phyloP scores from a whole-genome alignment of 2,797 vertebrate genomes.

The Peromyscus aztecus region DNA sequence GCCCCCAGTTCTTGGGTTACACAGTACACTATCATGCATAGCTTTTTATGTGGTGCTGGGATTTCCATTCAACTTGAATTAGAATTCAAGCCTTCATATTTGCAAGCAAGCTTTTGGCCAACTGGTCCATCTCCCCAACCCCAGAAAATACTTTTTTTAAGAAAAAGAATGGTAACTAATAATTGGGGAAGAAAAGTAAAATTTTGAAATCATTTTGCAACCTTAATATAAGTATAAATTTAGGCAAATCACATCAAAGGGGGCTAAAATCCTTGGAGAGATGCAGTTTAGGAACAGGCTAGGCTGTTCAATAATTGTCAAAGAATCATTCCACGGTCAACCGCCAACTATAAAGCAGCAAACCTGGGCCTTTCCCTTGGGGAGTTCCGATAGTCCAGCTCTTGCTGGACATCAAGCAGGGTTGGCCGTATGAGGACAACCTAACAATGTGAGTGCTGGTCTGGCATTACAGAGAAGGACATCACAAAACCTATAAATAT shows the following conservation, averaged over 20 bases:
- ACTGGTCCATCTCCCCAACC: background rate
- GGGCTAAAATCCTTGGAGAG: background rate
- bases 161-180: slow-evolving; percentile 2
- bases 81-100: background rate
- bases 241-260: slow-evolving; percentile 17
- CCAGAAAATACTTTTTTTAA: background rate
- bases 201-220: slow-evolving; percentile 22
- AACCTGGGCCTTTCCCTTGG: background rate
- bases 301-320: background rate
- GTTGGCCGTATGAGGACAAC: background rate
- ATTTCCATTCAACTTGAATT: background rate
- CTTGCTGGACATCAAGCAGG: background rate
- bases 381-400: background rate
- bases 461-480: background rate
- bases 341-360: background rate
- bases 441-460: background rate
- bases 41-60: background rate
- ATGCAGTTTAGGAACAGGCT: background rate
- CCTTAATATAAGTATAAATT: background rate
- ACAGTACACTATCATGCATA: background rate
- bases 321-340: background rate
- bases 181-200: slow-evolving; percentile 28
- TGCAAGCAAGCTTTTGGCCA: background rate
- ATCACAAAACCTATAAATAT: background rate
- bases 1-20: background rate